phyloP scores from a whole-genome alignment of 2,888 invertebrate species.

The Drosophila mettleri region DNA sequence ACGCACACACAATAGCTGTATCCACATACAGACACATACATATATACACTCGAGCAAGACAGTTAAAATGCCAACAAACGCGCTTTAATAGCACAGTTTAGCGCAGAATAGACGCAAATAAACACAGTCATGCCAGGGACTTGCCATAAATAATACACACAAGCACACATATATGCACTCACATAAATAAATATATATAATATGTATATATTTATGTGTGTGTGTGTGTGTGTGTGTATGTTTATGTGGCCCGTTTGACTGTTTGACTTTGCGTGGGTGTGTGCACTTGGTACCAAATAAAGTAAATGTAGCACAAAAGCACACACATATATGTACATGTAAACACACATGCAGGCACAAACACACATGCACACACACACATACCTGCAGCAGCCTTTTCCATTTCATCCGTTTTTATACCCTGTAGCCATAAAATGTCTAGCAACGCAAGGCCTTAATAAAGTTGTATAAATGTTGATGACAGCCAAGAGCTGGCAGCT shows the following conservation, averaged over 20 bases:
- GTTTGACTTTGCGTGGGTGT: constrained; percentile 56
- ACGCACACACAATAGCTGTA: constrained; percentile 34
- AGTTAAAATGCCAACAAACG: constrained; percentile 77
- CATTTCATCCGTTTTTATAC: constrained; percentile 39
- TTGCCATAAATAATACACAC: constrained; percentile 58
- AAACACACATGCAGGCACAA: constrained; percentile 16
- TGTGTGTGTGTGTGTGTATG: too few species aligned
- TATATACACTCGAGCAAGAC: constrained; percentile 39
- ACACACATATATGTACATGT: constrained; percentile 24
- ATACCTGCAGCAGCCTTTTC: constrained; percentile 51
- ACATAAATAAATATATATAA: constrained; percentile 32
- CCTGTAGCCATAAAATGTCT: constrained; percentile 41
- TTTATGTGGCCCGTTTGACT: constrained; percentile 45
- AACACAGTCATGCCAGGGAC: constrained; percentile 72
- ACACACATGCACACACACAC: constrained; percentile 20
- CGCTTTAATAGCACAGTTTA: constrained; percentile 79
- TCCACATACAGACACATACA: constrained; percentile 10
- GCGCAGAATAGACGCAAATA: constrained; percentile 80
- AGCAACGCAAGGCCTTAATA: constrained; percentile 31
- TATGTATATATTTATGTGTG: constrained; percentile 5
- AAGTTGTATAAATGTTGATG: constrained; percentile 38
- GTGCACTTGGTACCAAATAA: constrained; percentile 76
- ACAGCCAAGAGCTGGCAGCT: constrained; percentile 1
- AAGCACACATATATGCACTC: constrained; percentile 25
- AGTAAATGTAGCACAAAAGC: constrained; percentile 66